Base-by-base conservation (phyloP, 2,113 vertebrate genomes). In the Ceyx melanurus region DNA sequence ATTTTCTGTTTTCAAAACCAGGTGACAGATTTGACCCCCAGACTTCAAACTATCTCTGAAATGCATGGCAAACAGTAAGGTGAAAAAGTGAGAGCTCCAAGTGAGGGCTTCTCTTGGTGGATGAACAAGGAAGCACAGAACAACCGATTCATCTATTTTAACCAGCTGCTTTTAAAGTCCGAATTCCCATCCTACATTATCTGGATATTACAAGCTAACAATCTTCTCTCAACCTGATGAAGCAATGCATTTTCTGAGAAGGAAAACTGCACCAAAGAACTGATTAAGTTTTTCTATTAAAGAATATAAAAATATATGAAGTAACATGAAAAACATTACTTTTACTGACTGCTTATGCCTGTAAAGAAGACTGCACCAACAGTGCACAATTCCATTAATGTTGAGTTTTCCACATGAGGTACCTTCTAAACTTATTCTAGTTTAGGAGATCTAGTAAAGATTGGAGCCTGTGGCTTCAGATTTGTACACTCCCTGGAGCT, bases 1-100 rank as follows among this genome's bases (percentile, higher is more conserved):
- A 53, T 16, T 23, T 80, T 70, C 15, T 76, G 10, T 56, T 92
- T 84, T 29, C 40, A 65, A 61, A 81, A 82, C 3, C 8, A 26
- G 8, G 9, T 19, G 29, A 72, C 6, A 17, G 15, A 45, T 70
- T 67, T 4, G 6, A 40, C n/a, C 2, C 3, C 4, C 0, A 0
- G 9, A 53, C 29, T 75, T 86, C 26, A 92, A 75, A 71, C 45
- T 37, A 45, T 78, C 29, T 45, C 40, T 1, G 0, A 66, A 67
- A 10, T 40, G 35, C 11, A 31, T 23, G 21, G 19, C 7, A 72
- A 40, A 88, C 46, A 74, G 5, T 37, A 78, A 53, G 0, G 1
- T 45, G 16, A 19, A 61, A 74, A 88, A 60, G 10, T 29, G 61
- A 75, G 31, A 6, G 13, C 3, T 62, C 15, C 17, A 35, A 57